Evolutionary conservation across 2,113 vertebrate genomes (phyloP).

Genomic region (Chionis minor): DNA sequence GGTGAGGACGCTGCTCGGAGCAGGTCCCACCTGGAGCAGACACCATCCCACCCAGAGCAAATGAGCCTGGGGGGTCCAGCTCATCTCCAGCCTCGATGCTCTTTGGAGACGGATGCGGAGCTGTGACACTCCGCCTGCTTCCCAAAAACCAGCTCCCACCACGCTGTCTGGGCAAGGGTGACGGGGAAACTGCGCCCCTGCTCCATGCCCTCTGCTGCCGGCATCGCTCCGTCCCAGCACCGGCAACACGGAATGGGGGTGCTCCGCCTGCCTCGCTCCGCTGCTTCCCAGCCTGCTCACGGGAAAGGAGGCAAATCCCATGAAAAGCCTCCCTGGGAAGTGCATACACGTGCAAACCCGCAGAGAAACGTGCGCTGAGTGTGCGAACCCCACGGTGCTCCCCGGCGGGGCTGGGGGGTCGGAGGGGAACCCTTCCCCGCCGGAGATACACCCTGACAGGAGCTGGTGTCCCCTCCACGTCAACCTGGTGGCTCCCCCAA

Average conservation of each 20-base stretch:
- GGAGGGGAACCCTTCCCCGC: background rate
- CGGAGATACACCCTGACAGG: accelerated
- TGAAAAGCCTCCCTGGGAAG: background rate
- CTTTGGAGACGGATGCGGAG: background rate
- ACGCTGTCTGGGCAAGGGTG: no score
- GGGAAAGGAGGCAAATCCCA: background rate
- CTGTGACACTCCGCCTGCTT: no score
- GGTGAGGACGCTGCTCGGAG: background rate
- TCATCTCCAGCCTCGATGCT: background rate
- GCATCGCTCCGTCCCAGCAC: background rate
- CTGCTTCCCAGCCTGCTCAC: background rate
- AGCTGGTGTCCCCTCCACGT: no score
- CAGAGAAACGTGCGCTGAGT: accelerated
- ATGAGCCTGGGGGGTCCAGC: background rate
- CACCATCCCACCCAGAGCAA: background rate
- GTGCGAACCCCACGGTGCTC: background rate
- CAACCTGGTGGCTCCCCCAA: no score
- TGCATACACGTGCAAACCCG: accelerated
- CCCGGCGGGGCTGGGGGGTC: background rate
- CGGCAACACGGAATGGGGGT: background rate
- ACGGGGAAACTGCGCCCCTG: accelerated
- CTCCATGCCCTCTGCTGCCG: background rate
- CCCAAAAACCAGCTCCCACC: background rate
- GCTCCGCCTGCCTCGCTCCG: background rate
- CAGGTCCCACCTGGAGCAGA: background rate